Evolutionary conservation across 2,797 vertebrate genomes (phyloP).

Genomic region (Sciurus carolinensis): DNA sequence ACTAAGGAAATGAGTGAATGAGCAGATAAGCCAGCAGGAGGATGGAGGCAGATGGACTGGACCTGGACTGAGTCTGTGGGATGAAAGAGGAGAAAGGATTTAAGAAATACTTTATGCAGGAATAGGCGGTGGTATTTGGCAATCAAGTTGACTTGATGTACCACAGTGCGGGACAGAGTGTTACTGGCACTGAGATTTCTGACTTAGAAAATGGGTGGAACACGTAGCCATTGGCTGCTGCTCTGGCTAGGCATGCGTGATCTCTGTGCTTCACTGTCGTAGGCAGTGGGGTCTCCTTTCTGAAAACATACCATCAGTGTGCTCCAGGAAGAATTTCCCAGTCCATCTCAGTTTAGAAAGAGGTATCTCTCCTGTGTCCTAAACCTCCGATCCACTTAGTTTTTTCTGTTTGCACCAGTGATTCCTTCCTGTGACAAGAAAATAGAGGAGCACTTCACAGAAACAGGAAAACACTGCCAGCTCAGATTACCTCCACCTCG

Average conservation of each 20-base stretch:
- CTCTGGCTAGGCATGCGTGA: neutral
- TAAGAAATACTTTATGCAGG: neutral
- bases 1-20: neutral
- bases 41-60: neutral
- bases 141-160: accelerated
- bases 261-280: neutral
- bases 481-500: constrained; percentile 54
- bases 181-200: neutral
- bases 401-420: constrained; percentile 58
- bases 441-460: constrained; percentile 76
- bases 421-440: constrained; percentile 72
- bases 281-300: neutral
- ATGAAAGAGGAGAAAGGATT: neutral
- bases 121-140: neutral
- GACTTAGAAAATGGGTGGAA: neutral
- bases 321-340: neutral
- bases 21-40: neutral
- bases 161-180: accelerated
- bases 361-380: neutral
- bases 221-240: accelerated
- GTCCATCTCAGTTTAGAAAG: constrained; percentile 43
- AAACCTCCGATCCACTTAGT: constrained; percentile 74
- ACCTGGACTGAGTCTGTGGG: neutral
- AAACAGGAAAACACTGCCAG: constrained; percentile 80
- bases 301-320: neutral